Conservation (phyloP, 2,888 invertebrate species). For the Andrena minutula region DNA sequence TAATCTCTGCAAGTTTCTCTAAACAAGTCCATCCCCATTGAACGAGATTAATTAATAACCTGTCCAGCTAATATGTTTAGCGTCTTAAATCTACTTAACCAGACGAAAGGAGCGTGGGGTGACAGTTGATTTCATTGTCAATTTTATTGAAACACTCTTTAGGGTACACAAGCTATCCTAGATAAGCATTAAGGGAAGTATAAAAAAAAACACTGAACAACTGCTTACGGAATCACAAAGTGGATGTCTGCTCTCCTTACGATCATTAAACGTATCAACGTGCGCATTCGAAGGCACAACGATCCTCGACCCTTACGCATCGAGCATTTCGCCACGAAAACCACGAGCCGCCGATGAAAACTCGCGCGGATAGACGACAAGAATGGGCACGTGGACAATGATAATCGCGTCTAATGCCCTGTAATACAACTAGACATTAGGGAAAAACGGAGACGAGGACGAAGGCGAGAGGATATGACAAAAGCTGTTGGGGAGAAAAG, state of each 20-base stretch:
- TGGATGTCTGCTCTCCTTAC: conserved; percentile 79
- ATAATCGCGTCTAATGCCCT: conserved; percentile 45
- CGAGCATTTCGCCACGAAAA: conserved; percentile 82
- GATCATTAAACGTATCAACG: conserved; percentile 78
- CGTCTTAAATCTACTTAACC: neutral
- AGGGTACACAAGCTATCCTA: conserved; percentile 83
- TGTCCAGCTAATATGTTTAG: too few species aligned
- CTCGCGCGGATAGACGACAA: neutral
- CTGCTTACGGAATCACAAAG: conserved; percentile 83
- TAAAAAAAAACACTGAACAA: conserved; percentile 82
- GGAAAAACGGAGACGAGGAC: neutral
- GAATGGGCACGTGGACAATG: conserved; percentile 3
- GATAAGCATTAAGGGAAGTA: conserved; percentile 83
- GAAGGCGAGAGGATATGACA: neutral
- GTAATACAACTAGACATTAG: conserved; percentile 32
- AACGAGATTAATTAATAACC: too few species aligned
- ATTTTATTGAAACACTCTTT: conserved; percentile 85
- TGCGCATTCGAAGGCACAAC: conserved; percentile 83
- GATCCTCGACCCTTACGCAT: conserved; percentile 85
- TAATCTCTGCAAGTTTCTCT: too few species aligned
- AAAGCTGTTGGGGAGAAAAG: neutral
- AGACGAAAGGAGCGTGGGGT: neutral
- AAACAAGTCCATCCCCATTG: too few species aligned
- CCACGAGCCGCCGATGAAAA: conserved; percentile 37
- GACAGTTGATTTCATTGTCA: conserved; percentile 73